Evolutionary conservation across 2,797 vertebrate species (phyloP).

Genomic region (Crenichthys baileyi): DNA sequence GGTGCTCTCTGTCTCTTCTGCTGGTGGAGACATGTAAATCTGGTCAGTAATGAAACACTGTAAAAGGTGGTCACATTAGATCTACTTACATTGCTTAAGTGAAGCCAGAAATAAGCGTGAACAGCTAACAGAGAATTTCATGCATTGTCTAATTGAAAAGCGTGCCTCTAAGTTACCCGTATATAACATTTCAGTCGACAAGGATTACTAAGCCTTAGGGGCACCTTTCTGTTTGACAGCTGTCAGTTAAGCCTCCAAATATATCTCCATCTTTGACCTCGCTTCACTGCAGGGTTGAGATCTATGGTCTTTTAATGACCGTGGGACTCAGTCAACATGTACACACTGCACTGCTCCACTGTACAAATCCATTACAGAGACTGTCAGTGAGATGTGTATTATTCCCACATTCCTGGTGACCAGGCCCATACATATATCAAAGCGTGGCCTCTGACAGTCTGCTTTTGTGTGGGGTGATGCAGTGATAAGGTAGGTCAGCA

Average conservation of each 20-base stretch:
- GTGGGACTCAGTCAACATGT: conserved; percentile 30
- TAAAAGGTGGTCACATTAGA: conserved; percentile 8
- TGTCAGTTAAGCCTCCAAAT: conserved; percentile 26
- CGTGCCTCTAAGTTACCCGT: conserved; percentile 10
- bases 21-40: conserved; percentile 15
- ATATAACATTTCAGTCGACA: conserved; percentile 34
- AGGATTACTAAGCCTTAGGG: conserved; percentile 21
- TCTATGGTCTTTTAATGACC: conserved; percentile 43
- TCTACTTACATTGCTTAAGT: conserved; percentile 1
- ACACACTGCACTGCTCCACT: conserved; percentile 32
- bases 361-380: conserved; percentile 61
- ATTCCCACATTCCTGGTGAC: conserved; percentile 79
- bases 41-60: conserved; percentile 5
- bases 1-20: conserved; percentile 75
- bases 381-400: conserved; percentile 69
- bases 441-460: conserved; percentile 70
- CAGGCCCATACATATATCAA: conserved; percentile 75
- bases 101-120: conserved; percentile 2
- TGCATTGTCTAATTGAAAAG: background rate
- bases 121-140: background rate
- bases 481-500: conserved; percentile 64
- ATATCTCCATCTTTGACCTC: conserved; percentile 47
- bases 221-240: conserved; percentile 38
- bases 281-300: conserved; percentile 31
- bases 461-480: conserved; percentile 71